These are phyloP conservation scores for Caenorhabditis sp. DNA, from an alignment of 2,888 invertebrate species.

Conservation along the genomic window DNA sequence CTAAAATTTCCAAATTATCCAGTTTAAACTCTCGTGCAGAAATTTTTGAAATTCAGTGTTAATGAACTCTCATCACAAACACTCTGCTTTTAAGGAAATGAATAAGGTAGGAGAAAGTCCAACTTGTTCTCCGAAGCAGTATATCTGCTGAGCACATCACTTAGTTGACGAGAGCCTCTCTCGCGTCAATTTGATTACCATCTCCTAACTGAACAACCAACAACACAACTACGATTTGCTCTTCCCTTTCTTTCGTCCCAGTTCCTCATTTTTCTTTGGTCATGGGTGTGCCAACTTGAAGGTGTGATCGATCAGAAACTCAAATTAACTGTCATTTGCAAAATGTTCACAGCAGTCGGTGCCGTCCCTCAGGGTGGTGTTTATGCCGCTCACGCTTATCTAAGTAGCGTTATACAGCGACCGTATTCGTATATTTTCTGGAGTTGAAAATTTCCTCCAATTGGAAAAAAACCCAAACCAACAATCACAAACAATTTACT, in stretches of 20 bases:
- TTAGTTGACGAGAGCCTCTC: conserved; percentile 65
- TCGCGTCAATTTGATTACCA: conserved; percentile 70
- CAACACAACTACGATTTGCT: conserved; percentile 62
- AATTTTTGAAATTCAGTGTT: too few species aligned
- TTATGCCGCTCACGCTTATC: background rate
- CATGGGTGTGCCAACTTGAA: background rate
- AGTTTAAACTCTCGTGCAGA: too few species aligned
- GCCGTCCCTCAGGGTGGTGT: background rate
- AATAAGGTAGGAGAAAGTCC: conserved; percentile 24
- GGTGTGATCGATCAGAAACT: conserved; percentile 12
- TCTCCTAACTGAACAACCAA: conserved; percentile 65
- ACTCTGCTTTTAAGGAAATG: too few species aligned
- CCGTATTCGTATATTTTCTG: background rate
- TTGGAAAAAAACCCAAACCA: too few species aligned
- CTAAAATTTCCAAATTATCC: too few species aligned
- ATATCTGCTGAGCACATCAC: conserved; percentile 60
- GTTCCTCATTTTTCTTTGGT: background rate
- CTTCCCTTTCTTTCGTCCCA: conserved; percentile 30
- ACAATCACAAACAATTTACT: background rate
- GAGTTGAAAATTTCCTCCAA: background rate
- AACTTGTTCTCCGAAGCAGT: conserved; percentile 50
- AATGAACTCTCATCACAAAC: too few species aligned
- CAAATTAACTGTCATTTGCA: conserved; percentile 21
- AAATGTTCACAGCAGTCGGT: background rate
- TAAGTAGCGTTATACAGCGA: background rate